These are phyloP conservation scores for Ptychodera flava DNA, from an alignment of 35 echinoderm and acorn worm genomes.

Conservation along the genomic window DNA sequence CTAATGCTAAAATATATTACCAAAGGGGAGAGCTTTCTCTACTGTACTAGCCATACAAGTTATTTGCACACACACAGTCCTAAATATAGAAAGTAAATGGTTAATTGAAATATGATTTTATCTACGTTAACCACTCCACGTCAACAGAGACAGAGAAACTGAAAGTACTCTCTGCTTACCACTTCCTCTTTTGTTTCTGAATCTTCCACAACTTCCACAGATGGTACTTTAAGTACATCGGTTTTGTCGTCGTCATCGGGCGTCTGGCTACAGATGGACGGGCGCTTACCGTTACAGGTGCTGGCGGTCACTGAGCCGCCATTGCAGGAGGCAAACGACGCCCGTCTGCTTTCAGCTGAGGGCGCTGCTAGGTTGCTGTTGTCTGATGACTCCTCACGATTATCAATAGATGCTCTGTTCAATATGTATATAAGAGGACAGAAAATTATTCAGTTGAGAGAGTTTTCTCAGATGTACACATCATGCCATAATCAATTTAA, in stretches of 20 bases:
- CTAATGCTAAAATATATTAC: too few relatives aligned
- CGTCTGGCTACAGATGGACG: not conserved
- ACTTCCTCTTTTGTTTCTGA: not conserved
- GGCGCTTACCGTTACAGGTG: conserved; percentile 35
- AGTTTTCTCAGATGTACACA: conserved; percentile 6
- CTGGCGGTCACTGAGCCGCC: conserved; percentile 59
- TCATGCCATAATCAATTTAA: not conserved
- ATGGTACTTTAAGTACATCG: not conserved
- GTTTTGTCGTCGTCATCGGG: not conserved
- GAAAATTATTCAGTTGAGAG: too few relatives aligned
- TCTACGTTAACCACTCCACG: too few relatives aligned
- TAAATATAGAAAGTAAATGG: too few relatives aligned
- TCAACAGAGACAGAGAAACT: too few relatives aligned
- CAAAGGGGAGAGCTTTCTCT: too few relatives aligned
- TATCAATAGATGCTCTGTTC: conserved; percentile 49
- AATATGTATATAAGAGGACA: not conserved
- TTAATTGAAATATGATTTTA: too few relatives aligned
- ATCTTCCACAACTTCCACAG: not conserved
- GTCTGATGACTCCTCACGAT: conserved; percentile 16
- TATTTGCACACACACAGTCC: too few relatives aligned
- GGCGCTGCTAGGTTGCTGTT: not conserved
- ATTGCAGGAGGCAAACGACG: conserved; percentile 91
- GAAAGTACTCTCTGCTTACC: too few relatives aligned
- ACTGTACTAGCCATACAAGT: too few relatives aligned
- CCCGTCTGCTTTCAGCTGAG: conserved; percentile 53